Percentiles rank a stretch among this genome's conserved stretches.
Conservation (phyloP, 2,888 invertebrate species). For the Periphyllus acericola region DNA sequence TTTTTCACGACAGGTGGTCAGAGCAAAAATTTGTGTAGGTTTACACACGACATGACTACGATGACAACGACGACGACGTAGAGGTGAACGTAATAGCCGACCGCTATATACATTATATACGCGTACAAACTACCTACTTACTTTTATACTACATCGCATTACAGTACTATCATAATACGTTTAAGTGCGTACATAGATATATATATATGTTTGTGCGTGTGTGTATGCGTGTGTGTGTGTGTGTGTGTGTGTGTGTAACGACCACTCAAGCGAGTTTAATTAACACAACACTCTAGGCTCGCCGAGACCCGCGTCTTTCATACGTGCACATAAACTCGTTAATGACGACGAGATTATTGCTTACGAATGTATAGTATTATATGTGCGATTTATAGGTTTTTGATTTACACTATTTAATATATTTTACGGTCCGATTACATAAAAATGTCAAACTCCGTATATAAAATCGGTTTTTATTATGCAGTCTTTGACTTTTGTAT, state of each 20-base stretch:
- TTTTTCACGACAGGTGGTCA: slow-evolving; percentile 31
- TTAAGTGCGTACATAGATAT: neutral
- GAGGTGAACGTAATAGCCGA: slow-evolving; percentile 4
- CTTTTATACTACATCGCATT: neutral
- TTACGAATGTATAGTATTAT: neutral
- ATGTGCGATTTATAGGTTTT: neutral
- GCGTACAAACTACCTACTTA: neutral
- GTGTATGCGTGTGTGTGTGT: no score
- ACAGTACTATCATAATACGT: neutral
- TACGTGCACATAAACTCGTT: neutral
- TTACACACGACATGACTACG: neutral
- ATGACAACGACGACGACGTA: neutral
- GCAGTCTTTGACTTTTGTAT: no score
- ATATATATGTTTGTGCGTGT: no score
- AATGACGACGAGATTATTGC: neutral
- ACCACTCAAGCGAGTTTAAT: neutral
- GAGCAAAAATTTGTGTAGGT: neutral
- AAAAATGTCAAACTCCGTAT: neutral
- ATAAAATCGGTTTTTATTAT: neutral
- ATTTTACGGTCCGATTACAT: neutral
- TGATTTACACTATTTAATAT: neutral
- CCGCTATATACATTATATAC: neutral
- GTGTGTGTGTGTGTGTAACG: neutral
- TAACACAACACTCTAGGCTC: neutral
- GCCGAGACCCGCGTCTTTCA: neutral